Evolutionary conservation across 2,113 vertebrate species (phyloP).

Genomic region (Passer montanus): DNA sequence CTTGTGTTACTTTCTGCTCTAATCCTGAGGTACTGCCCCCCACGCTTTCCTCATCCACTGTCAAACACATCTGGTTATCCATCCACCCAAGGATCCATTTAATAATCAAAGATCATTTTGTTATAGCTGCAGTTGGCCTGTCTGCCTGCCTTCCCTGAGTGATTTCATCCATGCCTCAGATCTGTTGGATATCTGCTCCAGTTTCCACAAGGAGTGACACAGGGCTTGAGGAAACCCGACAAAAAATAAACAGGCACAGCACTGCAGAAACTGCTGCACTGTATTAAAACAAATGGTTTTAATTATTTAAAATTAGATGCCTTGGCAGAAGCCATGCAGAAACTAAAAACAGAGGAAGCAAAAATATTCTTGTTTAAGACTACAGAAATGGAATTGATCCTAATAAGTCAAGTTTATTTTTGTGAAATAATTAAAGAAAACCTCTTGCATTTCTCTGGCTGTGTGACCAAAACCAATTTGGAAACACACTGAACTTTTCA

Average conservation of each 20-base stretch:
- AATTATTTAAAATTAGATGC: slow-evolving; percentile 48
- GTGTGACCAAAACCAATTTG: slow-evolving; percentile 38
- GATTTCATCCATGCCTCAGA: slow-evolving; percentile 60
- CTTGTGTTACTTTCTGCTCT: slow-evolving; percentile 51
- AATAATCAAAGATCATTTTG: slow-evolving; percentile 64
- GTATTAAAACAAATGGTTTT: slow-evolving; percentile 50
- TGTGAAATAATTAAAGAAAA: slow-evolving; percentile 37
- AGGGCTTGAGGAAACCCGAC: not conserved
- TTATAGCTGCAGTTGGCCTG: slow-evolving; percentile 37
- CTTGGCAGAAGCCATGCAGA: not conserved
- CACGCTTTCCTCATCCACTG: not conserved
- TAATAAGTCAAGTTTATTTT: slow-evolving; percentile 53
- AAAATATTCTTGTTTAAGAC: slow-evolving; percentile 64
- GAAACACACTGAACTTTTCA: not conserved
- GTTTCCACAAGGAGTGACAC: not conserved
- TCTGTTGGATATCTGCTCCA: slow-evolving; percentile 8
- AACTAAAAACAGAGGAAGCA: not conserved
- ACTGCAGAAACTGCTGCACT: slow-evolving; percentile 20
- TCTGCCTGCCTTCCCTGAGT: not conserved
- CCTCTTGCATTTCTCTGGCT: slow-evolving; percentile 28
- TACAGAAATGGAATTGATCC: slow-evolving; percentile 35
- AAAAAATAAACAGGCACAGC: not conserved
- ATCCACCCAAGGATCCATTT: slow-evolving; percentile 57
- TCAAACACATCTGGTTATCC: slow-evolving; percentile 39
- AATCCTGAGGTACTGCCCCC: slow-evolving; percentile 24